phyloP scores from a whole-genome alignment of 1,140 invertebrate species.

The Mactra quadrangularis region DNA sequence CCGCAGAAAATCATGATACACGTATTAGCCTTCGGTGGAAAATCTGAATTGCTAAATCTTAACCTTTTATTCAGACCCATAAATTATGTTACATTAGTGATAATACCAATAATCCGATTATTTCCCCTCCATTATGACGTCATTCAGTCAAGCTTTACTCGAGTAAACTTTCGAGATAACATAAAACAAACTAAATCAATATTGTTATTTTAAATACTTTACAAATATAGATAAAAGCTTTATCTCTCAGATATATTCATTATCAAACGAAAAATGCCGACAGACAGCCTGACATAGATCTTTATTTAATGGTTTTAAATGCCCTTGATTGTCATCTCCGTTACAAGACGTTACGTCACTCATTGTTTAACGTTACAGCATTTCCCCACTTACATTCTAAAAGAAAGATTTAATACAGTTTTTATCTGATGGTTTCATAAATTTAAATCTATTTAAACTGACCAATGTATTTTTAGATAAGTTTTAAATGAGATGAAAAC shows the following conservation, averaged over 20 bases:
- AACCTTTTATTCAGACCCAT: too few species aligned
- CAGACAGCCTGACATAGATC: background rate
- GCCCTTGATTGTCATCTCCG: slow-evolving; percentile 1
- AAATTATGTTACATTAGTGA: too few species aligned
- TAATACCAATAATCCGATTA: slow-evolving; percentile 34
- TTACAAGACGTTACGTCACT: background rate
- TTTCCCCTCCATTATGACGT: slow-evolving; percentile 6
- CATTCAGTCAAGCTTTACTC: background rate
- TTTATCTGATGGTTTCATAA: too few species aligned
- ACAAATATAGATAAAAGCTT: slow-evolving; percentile 10
- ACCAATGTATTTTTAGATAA: too few species aligned
- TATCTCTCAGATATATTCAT: background rate
- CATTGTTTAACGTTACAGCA: background rate
- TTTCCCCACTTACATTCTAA: background rate
- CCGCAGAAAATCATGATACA: too few species aligned
- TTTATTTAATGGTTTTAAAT: background rate
- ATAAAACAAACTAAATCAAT: background rate
- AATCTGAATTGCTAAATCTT: too few species aligned
- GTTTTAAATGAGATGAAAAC: too few species aligned
- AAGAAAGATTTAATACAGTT: too few species aligned
- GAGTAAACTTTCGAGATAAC: slow-evolving; percentile 5
- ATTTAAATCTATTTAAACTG: too few species aligned
- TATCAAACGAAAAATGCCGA: slow-evolving; percentile 4
- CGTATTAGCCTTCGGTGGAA: too few species aligned
- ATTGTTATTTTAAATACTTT: slow-evolving; percentile 6